phyloP scores from a whole-genome alignment of 2,113 vertebrate species.

The Psettodes erumei region DNA sequence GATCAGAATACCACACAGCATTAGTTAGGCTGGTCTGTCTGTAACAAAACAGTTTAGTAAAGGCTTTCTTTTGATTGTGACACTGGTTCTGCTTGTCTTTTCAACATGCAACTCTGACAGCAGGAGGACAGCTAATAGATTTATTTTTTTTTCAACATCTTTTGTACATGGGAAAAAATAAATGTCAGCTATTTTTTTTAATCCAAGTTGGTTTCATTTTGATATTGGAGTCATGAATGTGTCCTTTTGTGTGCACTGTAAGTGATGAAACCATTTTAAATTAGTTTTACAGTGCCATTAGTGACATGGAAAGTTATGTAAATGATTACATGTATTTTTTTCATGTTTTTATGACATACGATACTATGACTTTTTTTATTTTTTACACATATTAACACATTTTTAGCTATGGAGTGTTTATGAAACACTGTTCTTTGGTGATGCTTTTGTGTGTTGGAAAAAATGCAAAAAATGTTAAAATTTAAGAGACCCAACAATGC shows the following conservation, averaged over 20 bases:
- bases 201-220: constrained; percentile 39
- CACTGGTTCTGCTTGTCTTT: constrained; percentile 33
- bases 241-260: not conserved
- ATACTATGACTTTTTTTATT: too few species aligned
- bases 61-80: constrained; percentile 37
- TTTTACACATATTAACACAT: too few species aligned
- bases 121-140: constrained; percentile 16
- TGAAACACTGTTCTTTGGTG: too few species aligned
- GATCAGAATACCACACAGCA: constrained; percentile 30
- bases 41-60: constrained; percentile 35
- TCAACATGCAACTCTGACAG: constrained; percentile 16
- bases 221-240: constrained; percentile 15
- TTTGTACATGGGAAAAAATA: constrained; percentile 57
- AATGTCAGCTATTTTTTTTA: constrained; percentile 57
- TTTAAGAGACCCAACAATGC: too few species aligned
- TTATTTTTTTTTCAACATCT: constrained; percentile 26
- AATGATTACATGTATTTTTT: too few species aligned
- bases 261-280: constrained; percentile 14
- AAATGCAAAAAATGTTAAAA: too few species aligned
- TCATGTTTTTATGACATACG: too few species aligned
- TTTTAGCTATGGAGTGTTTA: too few species aligned
- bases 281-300: constrained; percentile 3
- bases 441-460: too few species aligned
- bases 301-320: too few species aligned
- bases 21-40: constrained; percentile 14